Conservation (phyloP, 2,888 invertebrate species). For the Cantharis rustica region DNA sequence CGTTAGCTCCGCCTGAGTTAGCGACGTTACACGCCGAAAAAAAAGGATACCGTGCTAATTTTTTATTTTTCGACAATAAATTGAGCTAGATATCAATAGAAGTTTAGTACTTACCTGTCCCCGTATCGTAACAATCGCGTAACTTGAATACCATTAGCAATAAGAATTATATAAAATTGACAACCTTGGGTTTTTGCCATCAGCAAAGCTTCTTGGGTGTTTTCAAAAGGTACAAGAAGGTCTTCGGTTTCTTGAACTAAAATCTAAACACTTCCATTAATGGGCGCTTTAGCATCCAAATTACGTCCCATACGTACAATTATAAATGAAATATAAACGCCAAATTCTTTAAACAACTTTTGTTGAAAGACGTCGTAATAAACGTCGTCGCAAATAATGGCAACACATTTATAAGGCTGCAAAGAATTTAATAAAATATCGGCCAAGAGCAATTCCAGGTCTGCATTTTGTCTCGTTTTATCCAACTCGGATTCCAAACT, state of each 20-base stretch:
- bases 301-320: constrained; percentile 53
- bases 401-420: constrained; percentile 57
- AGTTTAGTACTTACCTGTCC: constrained; percentile 61
- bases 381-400: constrained; percentile 60
- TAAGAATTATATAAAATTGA: constrained; percentile 70
- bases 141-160: constrained; percentile 74
- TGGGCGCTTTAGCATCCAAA: not conserved
- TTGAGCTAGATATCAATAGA: too few species aligned
- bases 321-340: constrained; percentile 57
- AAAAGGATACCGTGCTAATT: too few species aligned
- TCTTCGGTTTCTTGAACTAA: constrained; percentile 69
- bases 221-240: constrained; percentile 64
- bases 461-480: constrained; percentile 21
- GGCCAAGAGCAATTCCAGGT: constrained; percentile 38
- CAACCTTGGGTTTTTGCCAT: constrained; percentile 69
- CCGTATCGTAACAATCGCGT: constrained; percentile 70
- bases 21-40: too few species aligned
- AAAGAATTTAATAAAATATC: constrained; percentile 50
- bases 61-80: too few species aligned
- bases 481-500: constrained; percentile 6
- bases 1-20: too few species aligned
- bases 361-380: constrained; percentile 61
- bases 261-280: constrained; percentile 53
- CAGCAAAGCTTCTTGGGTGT: constrained; percentile 62
- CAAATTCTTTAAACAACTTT: constrained; percentile 56